Base-by-base conservation (phyloP, 2,797 vertebrate genomes). In the Hoplostethus atlanticus region DNA sequence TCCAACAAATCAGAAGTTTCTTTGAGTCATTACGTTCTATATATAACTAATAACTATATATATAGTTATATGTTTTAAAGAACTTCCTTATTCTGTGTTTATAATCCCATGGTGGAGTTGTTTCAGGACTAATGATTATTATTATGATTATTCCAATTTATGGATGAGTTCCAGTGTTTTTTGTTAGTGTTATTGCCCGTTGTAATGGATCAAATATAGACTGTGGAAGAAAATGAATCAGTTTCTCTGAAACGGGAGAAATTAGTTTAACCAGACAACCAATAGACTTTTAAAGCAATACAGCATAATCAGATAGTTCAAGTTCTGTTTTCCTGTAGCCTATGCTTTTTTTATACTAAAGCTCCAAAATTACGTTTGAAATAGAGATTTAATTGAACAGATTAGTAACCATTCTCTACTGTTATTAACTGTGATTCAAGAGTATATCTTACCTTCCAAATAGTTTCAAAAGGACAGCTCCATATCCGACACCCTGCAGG, bases 371-470 rank as follows among this genome's bases (percentile, higher is more conserved):
- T 1, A 21, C 21, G 21, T 21, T 21, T 21, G 21, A 21, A 21
- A 21, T 21, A 21, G 21, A 40, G 38, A 40, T 40, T 40, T 10
- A 40, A 8, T 40, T 40, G 9, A 8, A 40, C 9, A 40, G 38
- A 10, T 8, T 48, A 48, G 47, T 16, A 17, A n/a, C 13, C 0
- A 21, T 5, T 31, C 28, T 4, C 5, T 12, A 13, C 15, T 30
- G 3, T 30, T 12, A 8, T 40, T 8, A 40, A 28, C 48, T 28
- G 21, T n/a, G 68, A 71, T 56, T 10, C 6, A 66, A 47, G 59
- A 72, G 47, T 51, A 76, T 15, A 21, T 70, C 87, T 79, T 93
- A 92, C 92, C 92, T 89, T 75, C 11, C 30, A 51, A 51, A 74
- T 60, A 9, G 71, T 51, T 54, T 90, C 78, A 89, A 76, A 77